These are phyloP conservation scores for Tridacna gigas DNA, from an alignment of 2,888 invertebrate species.

Conservation along the genomic window DNA sequence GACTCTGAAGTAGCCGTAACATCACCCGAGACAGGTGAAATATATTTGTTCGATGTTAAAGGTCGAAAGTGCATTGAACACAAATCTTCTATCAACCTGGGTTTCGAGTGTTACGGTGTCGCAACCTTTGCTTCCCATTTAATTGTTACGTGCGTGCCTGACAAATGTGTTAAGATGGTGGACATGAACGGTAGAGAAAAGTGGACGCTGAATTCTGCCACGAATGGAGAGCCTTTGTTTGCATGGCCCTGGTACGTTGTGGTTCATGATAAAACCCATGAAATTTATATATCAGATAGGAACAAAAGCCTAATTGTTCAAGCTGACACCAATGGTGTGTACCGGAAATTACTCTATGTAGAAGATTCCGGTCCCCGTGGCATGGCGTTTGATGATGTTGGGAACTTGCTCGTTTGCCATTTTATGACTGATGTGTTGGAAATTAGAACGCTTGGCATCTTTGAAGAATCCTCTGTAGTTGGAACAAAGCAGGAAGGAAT, in stretches of 20 bases:
- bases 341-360: neutral
- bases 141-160: conserved; percentile 40
- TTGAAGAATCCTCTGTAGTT: conserved; percentile 27
- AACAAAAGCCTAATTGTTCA: neutral
- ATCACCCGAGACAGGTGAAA: conserved; percentile 44
- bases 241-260: conserved; percentile 57
- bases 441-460: conserved; percentile 18
- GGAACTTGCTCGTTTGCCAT: conserved; percentile 37
- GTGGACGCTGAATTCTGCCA: conserved; percentile 33
- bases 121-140: conserved; percentile 26
- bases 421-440: conserved; percentile 52
- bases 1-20: conserved; percentile 35
- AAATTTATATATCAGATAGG: conserved; percentile 20
- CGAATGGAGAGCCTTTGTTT: conserved; percentile 28
- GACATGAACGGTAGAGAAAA: conserved; percentile 33
- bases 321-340: neutral
- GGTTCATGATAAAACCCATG: conserved; percentile 1
- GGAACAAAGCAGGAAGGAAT: conserved; percentile 38
- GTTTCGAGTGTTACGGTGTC: conserved; percentile 49
- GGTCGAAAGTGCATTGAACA: conserved; percentile 28
- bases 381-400: conserved; percentile 27
- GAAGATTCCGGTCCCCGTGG: conserved; percentile 48
- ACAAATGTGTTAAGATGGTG: conserved; percentile 40
- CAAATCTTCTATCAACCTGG: conserved; percentile 16
- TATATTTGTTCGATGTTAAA: conserved; percentile 26